Percentiles rank a stretch among this genome's conserved stretches.
phyloP scores from a whole-genome alignment of 2,113 vertebrate genomes.

The Takifugu bimaculatus region DNA sequence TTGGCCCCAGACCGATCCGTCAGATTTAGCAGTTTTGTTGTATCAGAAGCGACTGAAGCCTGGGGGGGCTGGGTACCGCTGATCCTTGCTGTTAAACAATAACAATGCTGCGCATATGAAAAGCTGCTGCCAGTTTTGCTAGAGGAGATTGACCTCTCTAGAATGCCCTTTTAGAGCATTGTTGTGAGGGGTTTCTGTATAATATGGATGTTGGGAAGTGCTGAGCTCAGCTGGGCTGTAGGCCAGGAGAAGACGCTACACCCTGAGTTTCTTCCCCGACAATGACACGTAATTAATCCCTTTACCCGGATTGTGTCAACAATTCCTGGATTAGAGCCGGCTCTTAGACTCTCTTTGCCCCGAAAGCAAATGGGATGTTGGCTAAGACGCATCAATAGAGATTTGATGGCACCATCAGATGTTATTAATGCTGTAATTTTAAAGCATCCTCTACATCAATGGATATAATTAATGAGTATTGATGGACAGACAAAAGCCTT shows the following conservation, averaged over 20 bases:
- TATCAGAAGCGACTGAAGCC: neutral
- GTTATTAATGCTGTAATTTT: conserved; percentile 43
- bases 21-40: conserved; percentile 3
- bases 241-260: conserved; percentile 57
- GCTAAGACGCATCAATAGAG: conserved; percentile 41
- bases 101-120: conserved; percentile 31
- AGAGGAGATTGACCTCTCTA: conserved; percentile 24
- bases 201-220: conserved; percentile 55
- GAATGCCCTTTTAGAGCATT: conserved; percentile 24
- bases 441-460: conserved; percentile 30
- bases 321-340: conserved; percentile 70
- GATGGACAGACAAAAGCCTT: conserved; percentile 18
- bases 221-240: conserved; percentile 73
- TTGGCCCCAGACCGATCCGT: conserved; percentile 2
- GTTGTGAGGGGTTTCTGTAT: conserved; percentile 25
- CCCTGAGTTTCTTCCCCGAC: conserved; percentile 67
- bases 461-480: conserved; percentile 27
- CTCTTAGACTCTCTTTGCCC: conserved; percentile 47
- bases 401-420: conserved; percentile 41
- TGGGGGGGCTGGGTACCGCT: conserved; percentile 8
- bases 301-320: conserved; percentile 70
- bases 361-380: conserved; percentile 32
- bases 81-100: conserved; percentile 25
- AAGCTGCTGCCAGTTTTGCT: conserved; percentile 29
- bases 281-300: conserved; percentile 75